Evolutionary conservation across 2,113 vertebrate species (phyloP).

Genomic region (Microtus montanus): DNA sequence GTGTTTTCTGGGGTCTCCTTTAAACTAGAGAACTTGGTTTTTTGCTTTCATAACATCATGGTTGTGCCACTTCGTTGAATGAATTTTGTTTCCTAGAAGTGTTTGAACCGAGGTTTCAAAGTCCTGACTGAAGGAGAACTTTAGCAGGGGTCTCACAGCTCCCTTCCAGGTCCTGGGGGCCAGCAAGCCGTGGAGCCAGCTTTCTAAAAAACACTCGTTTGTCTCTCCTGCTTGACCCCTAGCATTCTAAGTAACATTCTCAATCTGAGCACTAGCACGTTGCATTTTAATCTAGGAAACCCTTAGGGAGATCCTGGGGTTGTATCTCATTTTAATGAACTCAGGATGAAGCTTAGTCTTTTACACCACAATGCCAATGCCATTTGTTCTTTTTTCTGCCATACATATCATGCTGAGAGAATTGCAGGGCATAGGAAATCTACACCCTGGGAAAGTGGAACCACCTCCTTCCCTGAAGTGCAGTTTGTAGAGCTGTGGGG

Average conservation of each 20-base stretch:
- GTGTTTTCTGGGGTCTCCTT: neutral
- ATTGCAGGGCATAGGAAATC: neutral
- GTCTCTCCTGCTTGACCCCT: neutral
- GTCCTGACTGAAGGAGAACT: neutral
- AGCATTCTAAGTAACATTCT: slow-evolving; percentile 28
- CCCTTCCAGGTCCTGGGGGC: neutral
- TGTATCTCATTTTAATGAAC: slow-evolving; percentile 35
- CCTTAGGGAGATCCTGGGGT: slow-evolving; percentile 31
- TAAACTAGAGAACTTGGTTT: neutral
- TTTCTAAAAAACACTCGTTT: slow-evolving; percentile 10
- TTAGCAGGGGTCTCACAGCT: neutral
- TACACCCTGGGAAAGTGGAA: neutral
- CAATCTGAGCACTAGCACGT: neutral
- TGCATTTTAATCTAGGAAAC: slow-evolving; percentile 35
- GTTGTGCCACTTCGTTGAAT: neutral
- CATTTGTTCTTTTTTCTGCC: neutral
- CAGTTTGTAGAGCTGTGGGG: neutral
- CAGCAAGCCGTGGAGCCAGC: neutral
- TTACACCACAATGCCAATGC: neutral
- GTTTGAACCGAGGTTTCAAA: neutral
- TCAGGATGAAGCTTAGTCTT: neutral
- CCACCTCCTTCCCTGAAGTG: neutral
- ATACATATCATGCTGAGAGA: neutral
- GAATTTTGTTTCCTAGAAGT: neutral
- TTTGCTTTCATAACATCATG: neutral